These are phyloP conservation scores for Cepaea nemoralis DNA, from an alignment of 1,140 invertebrate genomes.

Conservation along the genomic window DNA sequence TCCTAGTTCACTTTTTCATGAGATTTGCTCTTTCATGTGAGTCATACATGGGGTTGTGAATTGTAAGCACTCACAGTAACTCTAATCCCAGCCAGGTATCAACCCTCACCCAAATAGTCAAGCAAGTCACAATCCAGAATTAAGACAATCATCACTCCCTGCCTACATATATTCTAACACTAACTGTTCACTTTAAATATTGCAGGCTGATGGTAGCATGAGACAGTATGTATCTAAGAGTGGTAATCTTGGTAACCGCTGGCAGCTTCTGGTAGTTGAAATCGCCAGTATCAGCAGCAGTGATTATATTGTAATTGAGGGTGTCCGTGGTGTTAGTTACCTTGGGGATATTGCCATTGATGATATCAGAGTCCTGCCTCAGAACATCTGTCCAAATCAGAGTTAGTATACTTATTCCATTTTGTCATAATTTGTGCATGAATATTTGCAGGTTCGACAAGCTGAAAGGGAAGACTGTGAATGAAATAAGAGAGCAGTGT, in stretches of 20 bases:
- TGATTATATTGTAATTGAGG: constrained; percentile 35
- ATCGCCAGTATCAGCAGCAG: constrained; percentile 27
- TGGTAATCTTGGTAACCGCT: constrained; percentile 65
- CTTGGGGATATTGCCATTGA: constrained; percentile 44
- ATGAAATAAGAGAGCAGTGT: too few species aligned
- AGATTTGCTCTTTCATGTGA: too few species aligned
- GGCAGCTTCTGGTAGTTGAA: constrained; percentile 48
- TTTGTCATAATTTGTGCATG: neutral
- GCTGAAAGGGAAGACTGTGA: too few species aligned
- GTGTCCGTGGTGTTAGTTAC: constrained; percentile 23
- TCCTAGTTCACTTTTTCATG: too few species aligned
- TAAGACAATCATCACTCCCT: too few species aligned
- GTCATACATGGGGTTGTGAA: too few species aligned
- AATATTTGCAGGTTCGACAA: neutral
- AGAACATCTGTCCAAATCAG: constrained; percentile 5
- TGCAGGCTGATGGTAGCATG: neutral
- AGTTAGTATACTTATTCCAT: neutral
- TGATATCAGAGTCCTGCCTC: constrained; percentile 27
- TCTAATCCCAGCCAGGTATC: too few species aligned
- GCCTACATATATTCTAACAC: too few species aligned
- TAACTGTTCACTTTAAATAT: neutral
- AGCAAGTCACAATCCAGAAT: neutral
- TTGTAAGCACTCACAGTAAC: too few species aligned
- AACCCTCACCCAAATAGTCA: too few species aligned
- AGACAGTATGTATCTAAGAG: constrained; percentile 14